Evolutionary conservation across 2,797 vertebrate species (phyloP).

Genomic region (Rhabdophis nuchalis): DNA sequence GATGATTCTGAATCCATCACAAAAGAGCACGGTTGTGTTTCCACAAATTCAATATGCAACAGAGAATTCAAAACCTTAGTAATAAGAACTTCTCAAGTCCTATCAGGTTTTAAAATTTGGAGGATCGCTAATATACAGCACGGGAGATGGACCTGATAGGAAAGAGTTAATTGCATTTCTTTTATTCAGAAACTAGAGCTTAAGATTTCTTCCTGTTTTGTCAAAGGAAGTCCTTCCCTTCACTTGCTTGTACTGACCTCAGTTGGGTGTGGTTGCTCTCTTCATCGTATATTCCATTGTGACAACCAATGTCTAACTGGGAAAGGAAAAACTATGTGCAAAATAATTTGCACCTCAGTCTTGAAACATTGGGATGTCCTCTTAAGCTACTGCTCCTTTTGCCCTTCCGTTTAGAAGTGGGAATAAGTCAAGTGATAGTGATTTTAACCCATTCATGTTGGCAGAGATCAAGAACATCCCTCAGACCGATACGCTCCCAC

Average conservation of each 20-base stretch:
- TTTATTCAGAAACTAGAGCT: not conserved
- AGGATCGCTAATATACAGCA: not conserved
- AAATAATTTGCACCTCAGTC: not conserved
- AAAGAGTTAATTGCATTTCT: not conserved
- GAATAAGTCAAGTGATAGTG: not conserved
- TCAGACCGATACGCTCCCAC: too few species aligned
- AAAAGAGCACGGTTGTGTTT: not conserved
- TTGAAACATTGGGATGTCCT: not conserved
- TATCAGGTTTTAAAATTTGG: not conserved
- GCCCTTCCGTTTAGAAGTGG: not conserved
- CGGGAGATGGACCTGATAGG: not conserved
- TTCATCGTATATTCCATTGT: not conserved
- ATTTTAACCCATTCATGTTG: not conserved
- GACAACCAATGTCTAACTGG: not conserved
- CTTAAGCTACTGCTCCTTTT: not conserved
- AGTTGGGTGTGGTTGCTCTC: not conserved
- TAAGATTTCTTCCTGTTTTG: not conserved
- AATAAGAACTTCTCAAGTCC: not conserved
- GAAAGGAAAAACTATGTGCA: not conserved
- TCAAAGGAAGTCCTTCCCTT: not conserved
- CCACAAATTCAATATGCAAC: not conserved
- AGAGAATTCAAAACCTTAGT: not conserved
- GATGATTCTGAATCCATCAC: not conserved
- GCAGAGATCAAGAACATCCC: not conserved
- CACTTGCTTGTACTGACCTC: not conserved